Conservation (phyloP, 2,797 vertebrate genomes). For the Dendrocincla tyrannina region DNA sequence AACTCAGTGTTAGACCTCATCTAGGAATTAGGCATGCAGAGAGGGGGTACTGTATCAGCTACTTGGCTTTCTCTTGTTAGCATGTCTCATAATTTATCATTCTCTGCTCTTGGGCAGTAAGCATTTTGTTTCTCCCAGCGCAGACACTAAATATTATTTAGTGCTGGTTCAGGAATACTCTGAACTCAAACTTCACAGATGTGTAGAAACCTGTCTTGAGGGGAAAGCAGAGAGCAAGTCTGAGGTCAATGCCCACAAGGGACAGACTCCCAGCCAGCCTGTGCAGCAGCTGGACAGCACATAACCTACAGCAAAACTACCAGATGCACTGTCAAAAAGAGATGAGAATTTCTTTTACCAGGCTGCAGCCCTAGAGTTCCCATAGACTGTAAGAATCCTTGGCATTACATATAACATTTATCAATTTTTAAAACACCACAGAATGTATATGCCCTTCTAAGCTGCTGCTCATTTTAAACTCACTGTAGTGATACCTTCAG, state of each 20-base stretch:
- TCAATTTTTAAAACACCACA: accelerated
- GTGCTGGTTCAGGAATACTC: not conserved
- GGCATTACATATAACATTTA: not conserved
- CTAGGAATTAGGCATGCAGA: not conserved
- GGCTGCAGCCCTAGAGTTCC: not conserved
- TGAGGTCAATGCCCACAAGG: not conserved
- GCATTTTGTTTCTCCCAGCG: not conserved
- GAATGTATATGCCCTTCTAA: not conserved
- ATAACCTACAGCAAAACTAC: not conserved
- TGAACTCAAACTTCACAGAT: not conserved
- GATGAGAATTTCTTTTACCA: not conserved
- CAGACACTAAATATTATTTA: not conserved
- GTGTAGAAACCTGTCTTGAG: not conserved
- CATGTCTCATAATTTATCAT: not conserved
- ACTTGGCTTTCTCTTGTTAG: not conserved
- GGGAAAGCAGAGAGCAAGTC: not conserved
- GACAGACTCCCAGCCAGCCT: not conserved
- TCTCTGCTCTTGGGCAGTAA: not conserved
- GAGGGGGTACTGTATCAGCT: not conserved
- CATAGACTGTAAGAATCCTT: not conserved
- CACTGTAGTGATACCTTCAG: accelerated
- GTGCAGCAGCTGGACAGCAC: not conserved
- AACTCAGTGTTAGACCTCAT: not conserved
- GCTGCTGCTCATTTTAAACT: not conserved
- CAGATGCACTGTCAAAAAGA: not conserved